A percentile compares a stretch with the other conserved stretches of the same genome.
These are phyloP conservation scores for Zapus hudsonius DNA, from an alignment of 2,113 vertebrate genomes.

Conservation along the genomic window DNA sequence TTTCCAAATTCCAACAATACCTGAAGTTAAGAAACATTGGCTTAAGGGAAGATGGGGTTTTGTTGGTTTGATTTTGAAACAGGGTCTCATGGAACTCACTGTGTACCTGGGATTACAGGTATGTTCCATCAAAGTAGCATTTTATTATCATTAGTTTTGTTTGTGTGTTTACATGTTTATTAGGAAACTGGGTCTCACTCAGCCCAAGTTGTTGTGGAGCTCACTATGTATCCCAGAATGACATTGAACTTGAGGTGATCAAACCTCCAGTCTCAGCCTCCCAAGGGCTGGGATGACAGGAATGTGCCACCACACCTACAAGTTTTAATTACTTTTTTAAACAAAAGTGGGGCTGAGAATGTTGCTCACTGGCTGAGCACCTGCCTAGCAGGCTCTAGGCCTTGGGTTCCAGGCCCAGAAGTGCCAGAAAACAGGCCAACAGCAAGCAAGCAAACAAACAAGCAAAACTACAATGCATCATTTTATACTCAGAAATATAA, in stretches of 20 bases:
- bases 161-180: too few species aligned
- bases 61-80: background rate
- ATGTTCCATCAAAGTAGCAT: too few species aligned
- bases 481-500: slow-evolving; percentile 34
- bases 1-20: background rate
- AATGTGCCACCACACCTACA: background rate
- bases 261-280: background rate
- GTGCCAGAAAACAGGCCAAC: background rate
- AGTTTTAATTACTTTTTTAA: background rate
- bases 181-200: too few species aligned
- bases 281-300: background rate
- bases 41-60: background rate
- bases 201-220: background rate
- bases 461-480: background rate
- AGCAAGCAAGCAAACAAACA: too few species aligned
- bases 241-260: background rate
- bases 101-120: too few species aligned
- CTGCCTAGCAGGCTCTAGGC: too few species aligned
- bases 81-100: background rate
- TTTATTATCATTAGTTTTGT: too few species aligned
- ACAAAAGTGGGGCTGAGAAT: background rate
- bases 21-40: background rate
- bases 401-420: background rate
- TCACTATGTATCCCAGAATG: background rate
- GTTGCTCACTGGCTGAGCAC: background rate